phyloP scores from a whole-genome alignment of 2,113 vertebrate genomes.

The Ondatra zibethicus region DNA sequence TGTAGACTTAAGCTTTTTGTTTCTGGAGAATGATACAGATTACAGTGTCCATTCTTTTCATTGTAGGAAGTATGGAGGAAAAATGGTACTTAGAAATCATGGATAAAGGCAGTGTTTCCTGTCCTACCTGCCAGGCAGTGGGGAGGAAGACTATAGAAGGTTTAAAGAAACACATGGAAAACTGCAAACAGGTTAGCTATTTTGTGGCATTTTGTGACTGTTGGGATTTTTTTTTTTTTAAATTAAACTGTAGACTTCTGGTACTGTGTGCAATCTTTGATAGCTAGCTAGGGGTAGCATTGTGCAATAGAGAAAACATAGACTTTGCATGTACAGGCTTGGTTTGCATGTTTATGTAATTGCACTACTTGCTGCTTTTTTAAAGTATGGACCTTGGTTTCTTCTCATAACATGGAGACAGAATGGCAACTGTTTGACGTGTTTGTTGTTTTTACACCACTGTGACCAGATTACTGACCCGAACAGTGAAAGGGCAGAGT shows the following conservation, averaged over 20 bases:
- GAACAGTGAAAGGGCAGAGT: background rate
- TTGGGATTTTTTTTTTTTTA: background rate
- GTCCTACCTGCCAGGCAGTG: slow-evolving; percentile 95
- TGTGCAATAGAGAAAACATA: background rate
- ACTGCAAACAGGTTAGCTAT: slow-evolving; percentile 91
- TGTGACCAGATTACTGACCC: background rate
- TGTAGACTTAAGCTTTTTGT: slow-evolving; percentile 26
- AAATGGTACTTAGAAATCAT: slow-evolving; percentile 95
- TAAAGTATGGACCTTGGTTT: slow-evolving; percentile 26
- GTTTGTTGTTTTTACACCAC: background rate
- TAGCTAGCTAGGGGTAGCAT: background rate
- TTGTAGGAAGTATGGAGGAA: slow-evolving; percentile 94
- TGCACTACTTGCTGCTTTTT: background rate
- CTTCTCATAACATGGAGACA: slow-evolving; percentile 19
- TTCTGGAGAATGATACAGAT: slow-evolving; percentile 2
- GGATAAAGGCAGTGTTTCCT: slow-evolving; percentile 93
- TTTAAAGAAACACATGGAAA: slow-evolving; percentile 96
- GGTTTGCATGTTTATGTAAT: background rate
- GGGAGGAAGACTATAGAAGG: slow-evolving; percentile 97
- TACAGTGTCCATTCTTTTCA: slow-evolving; percentile 38
- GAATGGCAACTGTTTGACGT: background rate
- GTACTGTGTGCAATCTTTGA: background rate
- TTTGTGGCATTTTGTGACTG: background rate
- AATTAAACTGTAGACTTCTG: background rate
- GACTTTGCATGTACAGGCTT: slow-evolving; percentile 14